Percentiles rank a stretch among this genome's conserved stretches.
Evolutionary conservation across 2,113 vertebrate species (phyloP).

Genomic region (Thamnaconus septentrionalis): DNA sequence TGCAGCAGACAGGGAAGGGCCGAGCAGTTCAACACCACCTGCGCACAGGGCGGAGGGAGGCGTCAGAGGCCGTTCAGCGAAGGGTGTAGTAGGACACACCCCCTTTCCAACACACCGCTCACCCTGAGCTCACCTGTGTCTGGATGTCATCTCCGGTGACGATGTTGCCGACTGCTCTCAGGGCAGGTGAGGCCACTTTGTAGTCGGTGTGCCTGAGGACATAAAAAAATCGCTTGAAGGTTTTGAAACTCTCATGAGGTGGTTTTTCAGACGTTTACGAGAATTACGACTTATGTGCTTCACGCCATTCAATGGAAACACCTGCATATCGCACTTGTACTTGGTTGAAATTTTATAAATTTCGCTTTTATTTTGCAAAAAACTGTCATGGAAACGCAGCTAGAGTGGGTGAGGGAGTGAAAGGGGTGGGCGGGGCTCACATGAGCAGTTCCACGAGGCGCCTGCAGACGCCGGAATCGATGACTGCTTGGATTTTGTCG

Average conservation of each 20-base stretch:
- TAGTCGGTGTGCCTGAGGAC: conserved; percentile 91
- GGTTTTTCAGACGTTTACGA: too few relatives aligned
- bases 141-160: conserved; percentile 98
- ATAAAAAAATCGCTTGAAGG: not conserved
- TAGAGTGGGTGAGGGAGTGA: too few relatives aligned
- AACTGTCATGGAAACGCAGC: too few relatives aligned
- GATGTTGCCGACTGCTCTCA: conserved; percentile 96
- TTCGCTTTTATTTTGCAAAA: too few relatives aligned
- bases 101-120: not conserved
- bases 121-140: conserved; percentile 85
- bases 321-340: too few relatives aligned
- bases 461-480: conserved; percentile 95
- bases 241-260: too few relatives aligned
- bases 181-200: conserved; percentile 96
- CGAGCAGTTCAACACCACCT: conserved; percentile 98
- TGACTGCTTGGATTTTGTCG: conserved; percentile 98
- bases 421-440: conserved; percentile 73
- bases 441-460: conserved; percentile 95
- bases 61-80: too few relatives aligned
- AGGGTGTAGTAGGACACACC: too few relatives aligned
- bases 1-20: conserved; percentile 96
- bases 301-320: too few relatives aligned
- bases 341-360: too few relatives aligned
- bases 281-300: too few relatives aligned
- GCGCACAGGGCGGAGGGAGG: not conserved